Conservation (phyloP, 92 coral and sea anemone species). For the Siderastrea radians region DNA sequence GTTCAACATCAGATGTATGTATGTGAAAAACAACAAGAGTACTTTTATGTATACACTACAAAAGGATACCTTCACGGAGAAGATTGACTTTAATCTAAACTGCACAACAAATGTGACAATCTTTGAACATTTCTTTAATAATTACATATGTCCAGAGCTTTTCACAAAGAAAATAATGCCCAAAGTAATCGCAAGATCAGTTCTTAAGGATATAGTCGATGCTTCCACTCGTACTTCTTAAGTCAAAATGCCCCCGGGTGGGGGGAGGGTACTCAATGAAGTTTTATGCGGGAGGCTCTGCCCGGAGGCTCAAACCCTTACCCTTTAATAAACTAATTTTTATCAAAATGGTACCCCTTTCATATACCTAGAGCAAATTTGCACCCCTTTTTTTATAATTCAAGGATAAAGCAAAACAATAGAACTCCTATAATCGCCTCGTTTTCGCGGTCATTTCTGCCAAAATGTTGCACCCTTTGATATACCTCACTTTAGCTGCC, state of each 20-base stretch:
- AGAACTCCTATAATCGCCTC: too few relatives aligned
- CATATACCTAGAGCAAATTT: too few relatives aligned
- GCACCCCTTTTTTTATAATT: background rate
- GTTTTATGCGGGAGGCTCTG: background rate
- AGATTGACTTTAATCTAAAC: constrained; percentile 1
- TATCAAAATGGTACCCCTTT: too few relatives aligned
- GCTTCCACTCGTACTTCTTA: constrained; percentile 14
- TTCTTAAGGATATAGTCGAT: constrained; percentile 13
- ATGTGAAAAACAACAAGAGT: constrained; percentile 6
- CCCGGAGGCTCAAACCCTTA: too few relatives aligned
- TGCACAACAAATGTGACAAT: constrained; percentile 7
- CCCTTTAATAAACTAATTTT: too few relatives aligned
- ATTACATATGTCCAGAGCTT: constrained; percentile 28
- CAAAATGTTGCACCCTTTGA: too few relatives aligned
- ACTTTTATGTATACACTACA: constrained; percentile 40
- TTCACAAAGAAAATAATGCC: background rate
- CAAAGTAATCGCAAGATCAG: constrained; percentile 1
- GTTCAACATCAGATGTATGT: constrained; percentile 47
- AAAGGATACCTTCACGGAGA: constrained; percentile 40
- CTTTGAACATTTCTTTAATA: constrained; percentile 27
- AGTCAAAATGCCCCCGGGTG: background rate
- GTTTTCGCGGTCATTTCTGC: too few relatives aligned
- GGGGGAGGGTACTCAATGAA: background rate
- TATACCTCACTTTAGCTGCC: too few relatives aligned
- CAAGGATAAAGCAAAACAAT: background rate